phyloP scores from a whole-genome alignment of 2,797 vertebrate genomes.

The Crotalus adamanteus region DNA sequence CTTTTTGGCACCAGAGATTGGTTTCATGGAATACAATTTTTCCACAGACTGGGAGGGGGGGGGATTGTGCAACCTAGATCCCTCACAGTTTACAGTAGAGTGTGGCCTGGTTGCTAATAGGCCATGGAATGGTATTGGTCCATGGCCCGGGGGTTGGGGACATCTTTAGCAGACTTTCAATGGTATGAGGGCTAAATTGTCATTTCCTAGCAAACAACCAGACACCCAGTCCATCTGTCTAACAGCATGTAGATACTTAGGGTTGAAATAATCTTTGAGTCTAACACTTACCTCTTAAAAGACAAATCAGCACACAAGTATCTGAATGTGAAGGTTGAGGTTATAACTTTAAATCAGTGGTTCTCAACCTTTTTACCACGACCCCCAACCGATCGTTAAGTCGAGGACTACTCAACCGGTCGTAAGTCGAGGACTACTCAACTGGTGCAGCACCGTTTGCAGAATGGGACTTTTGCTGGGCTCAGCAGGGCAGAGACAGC shows the following conservation, averaged over 20 bases:
- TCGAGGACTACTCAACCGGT: too few species aligned
- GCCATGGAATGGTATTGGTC: too few species aligned
- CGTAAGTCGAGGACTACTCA: too few species aligned
- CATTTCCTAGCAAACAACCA: background rate
- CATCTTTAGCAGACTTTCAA: background rate
- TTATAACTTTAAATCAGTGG: background rate
- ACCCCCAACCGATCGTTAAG: too few species aligned
- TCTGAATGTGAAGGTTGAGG: background rate
- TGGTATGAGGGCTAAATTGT: background rate
- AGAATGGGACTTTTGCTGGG: too few species aligned
- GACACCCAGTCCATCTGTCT: background rate
- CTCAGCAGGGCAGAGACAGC: too few species aligned
- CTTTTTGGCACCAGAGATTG: background rate
- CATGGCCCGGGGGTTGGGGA: background rate
- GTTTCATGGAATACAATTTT: background rate
- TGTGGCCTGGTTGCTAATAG: background rate
- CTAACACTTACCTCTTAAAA: background rate
- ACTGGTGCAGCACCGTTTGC: too few species aligned
- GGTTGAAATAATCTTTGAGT: background rate
- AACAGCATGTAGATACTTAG: background rate
- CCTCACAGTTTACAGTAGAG: background rate
- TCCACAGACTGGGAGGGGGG: background rate
- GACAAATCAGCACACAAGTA: background rate
- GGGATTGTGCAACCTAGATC: background rate
- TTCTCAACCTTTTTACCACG: too few species aligned